Evolutionary conservation across 2,888 invertebrate species (phyloP).

Genomic region (Seira ritae): DNA sequence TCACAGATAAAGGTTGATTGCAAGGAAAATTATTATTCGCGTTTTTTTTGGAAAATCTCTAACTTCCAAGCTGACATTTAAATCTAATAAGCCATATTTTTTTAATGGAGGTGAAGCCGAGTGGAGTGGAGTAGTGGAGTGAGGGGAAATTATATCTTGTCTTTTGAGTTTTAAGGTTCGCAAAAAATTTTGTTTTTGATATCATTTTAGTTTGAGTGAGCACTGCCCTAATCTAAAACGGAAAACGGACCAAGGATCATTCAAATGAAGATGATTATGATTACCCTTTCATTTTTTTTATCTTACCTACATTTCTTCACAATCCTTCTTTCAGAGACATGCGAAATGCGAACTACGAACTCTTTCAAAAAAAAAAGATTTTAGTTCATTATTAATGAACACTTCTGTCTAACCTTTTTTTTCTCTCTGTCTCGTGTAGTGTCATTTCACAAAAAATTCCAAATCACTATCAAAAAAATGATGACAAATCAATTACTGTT

Average conservation of each 20-base stretch:
- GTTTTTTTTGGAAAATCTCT: neutral
- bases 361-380: neutral
- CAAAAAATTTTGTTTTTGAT: neutral
- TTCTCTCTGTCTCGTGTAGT: neutral
- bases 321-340: neutral
- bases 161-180: no score
- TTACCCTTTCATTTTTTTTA: conserved; percentile 10
- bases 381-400: conserved; percentile 4
- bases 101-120: no score
- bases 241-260: conserved; percentile 36
- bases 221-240: conserved; percentile 11
- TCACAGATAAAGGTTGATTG: no score
- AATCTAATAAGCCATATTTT: conserved; percentile 2
- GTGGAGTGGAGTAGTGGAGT: neutral
- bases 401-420: neutral
- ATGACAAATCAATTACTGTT: conserved; percentile 15
- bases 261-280: conserved; percentile 31
- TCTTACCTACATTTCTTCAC: neutral
- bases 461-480: neutral
- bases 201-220: neutral
- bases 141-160: no score
- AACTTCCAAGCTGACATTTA: neutral
- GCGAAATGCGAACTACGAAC: neutral
- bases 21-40: no score
- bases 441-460: neutral